Percentiles rank a stretch among this genome's conserved stretches.
These are phyloP conservation scores for Copidosoma aretas DNA, from an alignment of 2,888 invertebrate species.

Conservation along the genomic window DNA sequence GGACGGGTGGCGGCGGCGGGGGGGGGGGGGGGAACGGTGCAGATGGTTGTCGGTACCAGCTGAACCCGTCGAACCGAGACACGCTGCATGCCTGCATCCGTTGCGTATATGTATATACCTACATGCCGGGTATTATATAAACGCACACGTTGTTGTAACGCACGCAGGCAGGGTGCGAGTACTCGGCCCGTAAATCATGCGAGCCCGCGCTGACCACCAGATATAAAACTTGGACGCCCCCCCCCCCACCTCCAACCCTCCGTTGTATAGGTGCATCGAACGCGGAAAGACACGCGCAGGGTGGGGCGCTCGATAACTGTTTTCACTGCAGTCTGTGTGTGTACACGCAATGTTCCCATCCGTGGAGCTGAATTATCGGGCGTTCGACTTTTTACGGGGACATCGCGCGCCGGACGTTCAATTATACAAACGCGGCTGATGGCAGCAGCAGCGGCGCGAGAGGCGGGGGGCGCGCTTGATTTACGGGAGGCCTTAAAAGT, in stretches of 20 bases:
- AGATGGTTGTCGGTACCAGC: too few relatives aligned
- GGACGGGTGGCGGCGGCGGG: background rate
- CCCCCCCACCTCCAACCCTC: slow-evolving; percentile 29
- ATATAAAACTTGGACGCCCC: slow-evolving; percentile 41
- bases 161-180: background rate
- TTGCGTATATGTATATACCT: background rate
- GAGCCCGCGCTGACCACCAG: slow-evolving; percentile 5
- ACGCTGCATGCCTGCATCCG: background rate
- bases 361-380: slow-evolving; percentile 34
- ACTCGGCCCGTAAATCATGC: slow-evolving; percentile 36
- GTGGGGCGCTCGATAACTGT: slow-evolving; percentile 27
- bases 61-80: slow-evolving; percentile 24
- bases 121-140: background rate
- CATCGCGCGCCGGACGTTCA: slow-evolving; percentile 15
- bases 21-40: background rate
- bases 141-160: slow-evolving; percentile 9
- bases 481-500: slow-evolving; percentile 36
- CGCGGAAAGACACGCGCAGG: background rate
- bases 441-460: slow-evolving; percentile 19
- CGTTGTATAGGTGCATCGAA: too few relatives aligned
- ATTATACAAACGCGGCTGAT: slow-evolving; percentile 30
- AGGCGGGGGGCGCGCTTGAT: slow-evolving; percentile 38
- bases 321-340: slow-evolving; percentile 30
- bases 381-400: slow-evolving; percentile 10
- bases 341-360: slow-evolving; percentile 36